These are phyloP conservation scores for Chiloscyllium plagiosum DNA, from an alignment of 2,113 vertebrate species.

Conservation along the genomic window DNA sequence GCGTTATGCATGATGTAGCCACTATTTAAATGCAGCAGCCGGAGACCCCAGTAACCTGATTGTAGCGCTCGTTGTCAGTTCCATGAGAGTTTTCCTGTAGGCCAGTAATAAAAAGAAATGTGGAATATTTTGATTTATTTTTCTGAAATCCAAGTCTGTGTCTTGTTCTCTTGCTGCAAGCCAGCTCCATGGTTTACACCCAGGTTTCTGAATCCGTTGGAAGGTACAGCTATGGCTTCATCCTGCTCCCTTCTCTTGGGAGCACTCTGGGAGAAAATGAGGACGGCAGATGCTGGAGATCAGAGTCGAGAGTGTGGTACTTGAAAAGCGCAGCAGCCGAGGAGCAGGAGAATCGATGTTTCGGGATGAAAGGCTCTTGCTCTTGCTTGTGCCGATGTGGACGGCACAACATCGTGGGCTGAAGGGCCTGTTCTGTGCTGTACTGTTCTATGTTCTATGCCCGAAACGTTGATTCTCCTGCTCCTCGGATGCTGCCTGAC, in stretches of 20 bases:
- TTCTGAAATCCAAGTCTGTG: neutral
- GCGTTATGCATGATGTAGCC: neutral
- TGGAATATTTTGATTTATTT: neutral
- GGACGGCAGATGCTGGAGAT: no score
- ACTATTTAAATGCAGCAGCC: neutral
- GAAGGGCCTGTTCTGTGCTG: no score
- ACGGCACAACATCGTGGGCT: no score
- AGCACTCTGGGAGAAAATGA: neutral
- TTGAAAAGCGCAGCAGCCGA: no score
- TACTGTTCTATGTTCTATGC: no score
- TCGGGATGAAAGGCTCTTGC: no score
- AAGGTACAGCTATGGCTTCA: neutral
- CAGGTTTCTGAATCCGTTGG: neutral
- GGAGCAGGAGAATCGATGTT: no score
- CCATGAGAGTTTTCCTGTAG: neutral
- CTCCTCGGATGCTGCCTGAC: no score
- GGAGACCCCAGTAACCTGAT: neutral
- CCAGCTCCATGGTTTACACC: neutral
- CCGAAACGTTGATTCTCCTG: no score
- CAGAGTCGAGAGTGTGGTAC: no score
- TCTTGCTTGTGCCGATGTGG: no score
- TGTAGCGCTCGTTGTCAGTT: neutral
- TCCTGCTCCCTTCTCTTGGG: neutral
- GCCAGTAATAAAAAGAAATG: neutral
- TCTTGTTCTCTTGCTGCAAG: neutral